Percentiles rank a stretch among this genome's conserved stretches.
These are phyloP conservation scores for Neolamprologus sp. DNA, from an alignment of 2,113 vertebrate species.

Conservation along the genomic window DNA sequence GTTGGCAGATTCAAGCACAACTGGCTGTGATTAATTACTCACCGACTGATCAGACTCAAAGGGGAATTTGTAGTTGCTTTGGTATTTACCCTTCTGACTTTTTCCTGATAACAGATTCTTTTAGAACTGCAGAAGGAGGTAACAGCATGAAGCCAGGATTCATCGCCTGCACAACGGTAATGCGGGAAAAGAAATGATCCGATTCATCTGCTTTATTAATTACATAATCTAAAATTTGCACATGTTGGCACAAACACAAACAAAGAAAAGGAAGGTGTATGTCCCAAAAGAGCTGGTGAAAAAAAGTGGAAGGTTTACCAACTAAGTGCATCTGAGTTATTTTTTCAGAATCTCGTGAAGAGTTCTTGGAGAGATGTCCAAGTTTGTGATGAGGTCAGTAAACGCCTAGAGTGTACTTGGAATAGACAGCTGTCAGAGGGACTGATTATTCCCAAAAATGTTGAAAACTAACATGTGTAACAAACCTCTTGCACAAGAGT, in stretches of 20 bases:
- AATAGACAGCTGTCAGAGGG: not conserved
- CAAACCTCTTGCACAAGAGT: not conserved
- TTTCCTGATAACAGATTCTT: not conserved
- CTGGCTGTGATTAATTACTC: not conserved
- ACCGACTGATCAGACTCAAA: not conserved
- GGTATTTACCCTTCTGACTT: not conserved
- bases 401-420: not conserved
- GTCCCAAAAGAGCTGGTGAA: not conserved
- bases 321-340: too few relatives aligned
- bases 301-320: not conserved
- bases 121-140: not conserved
- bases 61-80: not conserved
- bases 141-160: not conserved
- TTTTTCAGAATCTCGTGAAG: not conserved
- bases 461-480: not conserved
- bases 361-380: not conserved
- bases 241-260: not conserved
- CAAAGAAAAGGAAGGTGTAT: not conserved
- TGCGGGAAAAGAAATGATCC: not conserved
- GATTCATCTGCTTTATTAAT: not conserved
- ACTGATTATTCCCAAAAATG: not conserved
- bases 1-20: not conserved
- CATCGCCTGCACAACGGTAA: not conserved
- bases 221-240: not conserved
- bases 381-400: not conserved